Evolutionary conservation across 2,888 invertebrate species (phyloP), one percentile per base, ranked within the genome.

Genomic region (Tryphoninae sp.): DNA sequence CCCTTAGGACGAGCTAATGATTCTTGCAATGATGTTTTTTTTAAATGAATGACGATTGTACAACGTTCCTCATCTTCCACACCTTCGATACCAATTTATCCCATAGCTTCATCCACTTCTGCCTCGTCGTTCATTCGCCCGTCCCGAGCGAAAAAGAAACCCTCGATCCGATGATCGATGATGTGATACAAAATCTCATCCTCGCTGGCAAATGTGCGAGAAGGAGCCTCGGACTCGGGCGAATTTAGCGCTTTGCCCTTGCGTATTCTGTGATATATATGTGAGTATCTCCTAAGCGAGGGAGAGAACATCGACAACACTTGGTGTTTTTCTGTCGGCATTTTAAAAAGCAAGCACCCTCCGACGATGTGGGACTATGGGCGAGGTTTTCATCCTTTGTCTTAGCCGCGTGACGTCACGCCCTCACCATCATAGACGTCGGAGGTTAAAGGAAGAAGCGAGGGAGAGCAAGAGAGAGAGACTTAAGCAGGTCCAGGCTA

Each of bases 341-440:
- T 81, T 82, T 85, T 89, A 87, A 83, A 90, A 90, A 88, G 86
- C 85, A 69, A 84, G 77, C 81, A 75, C 80, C 75, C 55, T 51
- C 33, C 72, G 76, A 79, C 59, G 84, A 81, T 82, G 84, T 86
- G 84, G 86, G 86, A 86, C 73, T 69, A 77, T 87, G 87, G 87
- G 86, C 86, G 82, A 84, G 85, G 85, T 84, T 85, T 86, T 77
- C 64, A 86, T 89, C 89, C 89, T 91, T 91, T 91, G 90, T 91
- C 90, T 91, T 89, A 89, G 86, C 88, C 88, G 90, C 90, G 89
- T 89, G 89, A 90, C 91, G 90, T 91, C 89, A 90, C 90, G 87
- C 88, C 87, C 62, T 71, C 19, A 61, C 42, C 87, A 86, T 88
- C 88, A 83, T 85, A 85, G 81, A 86, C 67, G 69, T 53, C 59